Base-by-base conservation (phyloP, 2,888 invertebrate species). In the Teleogryllus oceanicus region DNA sequence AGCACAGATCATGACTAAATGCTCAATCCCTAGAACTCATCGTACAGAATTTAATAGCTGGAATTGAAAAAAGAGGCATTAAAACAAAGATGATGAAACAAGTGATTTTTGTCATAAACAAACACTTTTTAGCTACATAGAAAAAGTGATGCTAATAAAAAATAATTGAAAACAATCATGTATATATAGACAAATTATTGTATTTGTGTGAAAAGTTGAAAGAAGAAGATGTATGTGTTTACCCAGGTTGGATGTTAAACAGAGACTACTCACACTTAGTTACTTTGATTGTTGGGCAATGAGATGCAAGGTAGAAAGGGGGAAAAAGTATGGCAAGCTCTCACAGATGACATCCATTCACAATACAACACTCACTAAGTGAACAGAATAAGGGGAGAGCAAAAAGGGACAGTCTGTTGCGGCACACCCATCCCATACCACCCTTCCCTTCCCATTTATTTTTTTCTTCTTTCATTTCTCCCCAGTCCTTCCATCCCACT, bases 301-400 rank as follows among this genome's bases (percentile, higher is more conserved):
- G 62, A 83, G 83, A 83, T 83, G 83, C 83, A 82, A 78, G 82
- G 81, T 82, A 80, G 78, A 79, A 79, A 81, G 49, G 74, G 80
- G 79, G 78, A 37, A 78, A 24, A 81, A 81, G 79, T 80, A 79
- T 79, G 78, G 82, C 83, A 83, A 82, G 83, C 83, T 82, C 83
- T 83, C 83, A 83, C 82, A 83, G 80, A 79, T 81, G 80, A 83
- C 83, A 83, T 82, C 82, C 83, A 83, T 83, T 82, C 83, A 83
- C 83, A 83, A 81, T 81, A 83, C 82, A 82, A 83, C 83, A 83
- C 82, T 82, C 82, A 83, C 82, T 83, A 83, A 82, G 82, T 83
- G 82, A 83, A 82, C 80, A 82, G 78, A 81, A 81, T 79, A 80
- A 78, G 80, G 80, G 80, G 79, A 81, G 81, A 81, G 80, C 79